Percentiles rank a stretch among this genome's conserved stretches.
Conservation (phyloP, 2,113 vertebrate genomes). For the Gallinago paraguaiae region DNA sequence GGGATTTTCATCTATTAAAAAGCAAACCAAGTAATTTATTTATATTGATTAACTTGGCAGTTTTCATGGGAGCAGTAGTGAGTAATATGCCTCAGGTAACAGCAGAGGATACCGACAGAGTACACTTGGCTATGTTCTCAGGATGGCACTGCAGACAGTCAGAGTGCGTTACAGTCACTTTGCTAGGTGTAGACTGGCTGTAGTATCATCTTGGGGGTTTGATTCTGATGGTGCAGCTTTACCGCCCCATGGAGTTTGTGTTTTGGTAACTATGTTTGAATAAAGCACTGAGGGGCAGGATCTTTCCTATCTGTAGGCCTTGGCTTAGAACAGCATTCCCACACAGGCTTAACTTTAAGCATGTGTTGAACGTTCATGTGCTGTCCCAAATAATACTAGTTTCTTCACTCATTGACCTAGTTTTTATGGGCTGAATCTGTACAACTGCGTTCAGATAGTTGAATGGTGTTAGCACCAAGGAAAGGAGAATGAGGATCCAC, state of each 20-base stretch:
- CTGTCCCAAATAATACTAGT: not conserved
- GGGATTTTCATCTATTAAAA: not conserved
- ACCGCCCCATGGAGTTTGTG: rapidly evolving
- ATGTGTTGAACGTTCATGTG: not conserved
- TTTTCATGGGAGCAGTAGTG: not conserved
- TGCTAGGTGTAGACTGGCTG: not conserved
- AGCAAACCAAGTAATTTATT: not conserved
- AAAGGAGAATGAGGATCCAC: not conserved
- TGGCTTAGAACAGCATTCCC: not conserved
- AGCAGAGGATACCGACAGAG: not conserved
- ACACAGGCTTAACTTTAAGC: not conserved
- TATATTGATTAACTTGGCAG: not conserved
- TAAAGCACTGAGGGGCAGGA: not conserved
- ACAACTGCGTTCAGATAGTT: not conserved
- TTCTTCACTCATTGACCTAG: not conserved
- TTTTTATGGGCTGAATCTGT: not conserved
- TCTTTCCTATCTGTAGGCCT: not conserved
- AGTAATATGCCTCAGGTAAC: not conserved
- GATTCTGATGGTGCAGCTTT: not conserved
- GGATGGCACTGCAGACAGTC: not conserved
- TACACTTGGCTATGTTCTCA: not conserved
- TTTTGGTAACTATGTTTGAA: not conserved
- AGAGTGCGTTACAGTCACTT: not conserved
- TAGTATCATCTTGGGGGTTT: not conserved
- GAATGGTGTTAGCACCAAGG: not conserved